Conservation (phyloP, 2,888 invertebrate species). For the Stegophylla sp. region DNA sequence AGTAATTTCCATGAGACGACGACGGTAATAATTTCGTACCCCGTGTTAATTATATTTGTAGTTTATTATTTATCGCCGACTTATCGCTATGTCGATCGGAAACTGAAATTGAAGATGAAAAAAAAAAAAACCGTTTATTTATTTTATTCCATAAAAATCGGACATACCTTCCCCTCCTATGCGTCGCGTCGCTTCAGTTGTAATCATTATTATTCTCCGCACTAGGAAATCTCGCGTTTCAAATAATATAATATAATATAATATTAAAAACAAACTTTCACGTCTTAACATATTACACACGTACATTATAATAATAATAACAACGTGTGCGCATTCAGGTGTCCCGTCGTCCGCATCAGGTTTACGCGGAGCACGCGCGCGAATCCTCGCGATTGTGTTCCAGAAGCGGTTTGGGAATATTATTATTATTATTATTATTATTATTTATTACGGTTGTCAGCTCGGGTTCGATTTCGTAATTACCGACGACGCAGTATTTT, state of each 20-base stretch:
- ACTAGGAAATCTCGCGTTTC: slow-evolving; percentile 12
- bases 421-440: not conserved
- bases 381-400: not conserved
- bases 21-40: slow-evolving; percentile 2
- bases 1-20: slow-evolving; percentile 27
- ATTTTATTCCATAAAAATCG: not conserved
- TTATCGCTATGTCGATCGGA: slow-evolving; percentile 39
- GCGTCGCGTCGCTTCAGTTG: not conserved
- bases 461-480: not conserved
- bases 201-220: not conserved
- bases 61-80: slow-evolving; percentile 30
- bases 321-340: not conserved
- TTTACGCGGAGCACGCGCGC: not conserved
- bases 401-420: not conserved
- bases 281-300: slow-evolving; percentile 12
- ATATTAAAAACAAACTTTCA: slow-evolving; percentile 36
- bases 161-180: no score
- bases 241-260: no score
- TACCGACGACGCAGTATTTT: not conserved
- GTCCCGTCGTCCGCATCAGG: slow-evolving; percentile 29
- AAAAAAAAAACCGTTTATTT: slow-evolving; percentile 4
- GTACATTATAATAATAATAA: no score
- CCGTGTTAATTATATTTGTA: slow-evolving; percentile 29
- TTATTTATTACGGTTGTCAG: not conserved
- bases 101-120: not conserved